These are phyloP conservation scores for Lepidurus couesii DNA, from an alignment of 1,140 invertebrate genomes.

Conservation along the genomic window DNA sequence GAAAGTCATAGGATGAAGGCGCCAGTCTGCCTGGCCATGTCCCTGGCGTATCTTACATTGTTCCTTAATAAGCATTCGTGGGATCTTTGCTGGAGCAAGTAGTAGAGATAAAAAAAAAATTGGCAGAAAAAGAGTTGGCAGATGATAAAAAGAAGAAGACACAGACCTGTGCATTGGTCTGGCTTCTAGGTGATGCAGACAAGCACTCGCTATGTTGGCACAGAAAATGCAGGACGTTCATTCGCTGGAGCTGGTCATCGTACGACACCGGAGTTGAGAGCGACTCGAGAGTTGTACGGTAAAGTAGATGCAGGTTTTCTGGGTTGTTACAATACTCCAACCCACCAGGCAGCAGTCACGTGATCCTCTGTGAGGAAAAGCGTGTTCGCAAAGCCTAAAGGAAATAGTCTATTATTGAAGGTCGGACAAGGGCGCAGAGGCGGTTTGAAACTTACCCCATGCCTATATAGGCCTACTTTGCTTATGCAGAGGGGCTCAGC, in stretches of 20 bases:
- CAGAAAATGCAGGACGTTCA: not conserved
- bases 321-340: not conserved
- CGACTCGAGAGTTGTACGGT: not conserved
- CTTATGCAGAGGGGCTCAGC: not conserved
- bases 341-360: not conserved
- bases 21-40: not conserved
- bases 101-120: not conserved
- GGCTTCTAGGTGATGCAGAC: not conserved
- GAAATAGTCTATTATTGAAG: not conserved
- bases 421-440: not conserved
- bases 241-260: not conserved
- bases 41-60: not conserved
- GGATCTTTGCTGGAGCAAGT: not conserved
- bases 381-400: not conserved
- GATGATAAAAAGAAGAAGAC: not conserved
- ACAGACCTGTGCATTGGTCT: no score
- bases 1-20: not conserved
- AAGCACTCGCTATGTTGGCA: not conserved
- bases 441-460: not conserved
- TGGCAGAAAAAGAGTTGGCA: not conserved
- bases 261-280: not conserved
- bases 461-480: not conserved
- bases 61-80: not conserved
- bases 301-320: conserved; percentile 1
- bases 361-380: not conserved